Base-by-base conservation (phyloP, 2,113 vertebrate genomes). In the Myxocyprinus asiaticus region DNA sequence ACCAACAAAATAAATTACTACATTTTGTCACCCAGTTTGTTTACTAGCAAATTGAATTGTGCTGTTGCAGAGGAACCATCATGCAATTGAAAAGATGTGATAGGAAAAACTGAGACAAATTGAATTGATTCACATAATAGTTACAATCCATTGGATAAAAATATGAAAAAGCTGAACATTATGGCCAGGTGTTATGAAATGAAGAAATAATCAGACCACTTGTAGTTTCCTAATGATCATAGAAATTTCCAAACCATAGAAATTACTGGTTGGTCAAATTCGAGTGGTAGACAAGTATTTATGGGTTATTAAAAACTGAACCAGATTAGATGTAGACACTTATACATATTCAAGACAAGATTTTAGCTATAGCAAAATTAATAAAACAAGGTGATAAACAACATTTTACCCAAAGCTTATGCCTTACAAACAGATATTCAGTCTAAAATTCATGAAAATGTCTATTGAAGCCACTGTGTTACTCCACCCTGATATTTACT, bases 401-500 rank as follows among this genome's bases (percentile, higher is more conserved):
- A 33, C 22, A 33, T 33, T 33, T 33, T 33, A 33, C 22, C 22
- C 22, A 33, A 33, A 33, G 22, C 22, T 33, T 33, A 42, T 8
- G 22, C 42, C 7, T 43, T 7, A 7, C 6, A 12, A 7, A n/a
- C 44, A 15, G 6, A 67, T 48, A 48, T 9, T 8, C 9, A 56
- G 5, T 55, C 68, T 71, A 42, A 56, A 71, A 71, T 6, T 0
- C 22, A 10, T n/a, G 51, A 10, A 6, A 33, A 33, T 33, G 22
- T 33, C 47, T 48, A 55, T 43, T 55, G 47, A 33, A 12, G 14
- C 56, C 51, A 71, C 50, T 9, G 22, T 59, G 33, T 17, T 59
- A 59, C 45, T 72, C 43, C 43, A 73, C 44, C 42, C 42, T 2
- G 14, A 59, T 17, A 45, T 53, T 72, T 72, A 72, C 55, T 59